Evolutionary conservation across 2,113 vertebrate genomes (phyloP).

Genomic region (Sinocyclocheilus grahami): DNA sequence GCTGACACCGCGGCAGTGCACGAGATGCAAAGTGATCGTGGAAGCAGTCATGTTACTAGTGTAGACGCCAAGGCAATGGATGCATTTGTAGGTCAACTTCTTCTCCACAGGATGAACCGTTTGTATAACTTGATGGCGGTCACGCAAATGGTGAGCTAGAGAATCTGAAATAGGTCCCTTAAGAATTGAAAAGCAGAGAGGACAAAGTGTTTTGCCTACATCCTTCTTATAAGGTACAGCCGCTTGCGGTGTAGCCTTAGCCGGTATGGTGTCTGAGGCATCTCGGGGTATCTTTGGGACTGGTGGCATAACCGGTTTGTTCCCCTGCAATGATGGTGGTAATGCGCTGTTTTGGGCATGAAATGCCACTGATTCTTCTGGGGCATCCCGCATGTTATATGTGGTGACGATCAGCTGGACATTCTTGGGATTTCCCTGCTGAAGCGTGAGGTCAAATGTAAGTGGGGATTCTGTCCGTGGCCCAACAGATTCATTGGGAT

Average conservation of each 20-base stretch:
- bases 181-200: conserved; percentile 95
- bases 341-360: conserved; percentile 86
- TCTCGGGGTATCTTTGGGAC: conserved; percentile 80
- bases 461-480: conserved; percentile 94
- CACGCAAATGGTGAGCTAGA: conserved; percentile 92
- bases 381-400: conserved; percentile 94
- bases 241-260: conserved; percentile 85
- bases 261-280: conserved; percentile 73
- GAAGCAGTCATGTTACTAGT: conserved; percentile 99
- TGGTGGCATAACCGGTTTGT: conserved; percentile 75
- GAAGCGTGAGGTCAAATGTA: conserved; percentile 95
- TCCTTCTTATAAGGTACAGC: conserved; percentile 97
- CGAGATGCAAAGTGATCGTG: conserved; percentile 94
- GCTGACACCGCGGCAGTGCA: conserved; percentile 95
- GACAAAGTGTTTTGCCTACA: conserved; percentile 95
- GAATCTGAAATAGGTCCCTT: conserved; percentile 98
- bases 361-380: conserved; percentile 93
- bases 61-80: conserved; percentile 96
- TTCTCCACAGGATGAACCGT: conserved; percentile 98
- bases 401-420: conserved; percentile 96
- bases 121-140: conserved; percentile 96
- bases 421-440: conserved; percentile 97
- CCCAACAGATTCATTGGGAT: conserved; percentile 89
- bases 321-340: conserved; percentile 72
- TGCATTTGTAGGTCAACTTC: conserved; percentile 97